These are phyloP conservation scores for Zaprionus ghesquierei DNA, from an alignment of 1,140 invertebrate species.

Conservation along the genomic window DNA sequence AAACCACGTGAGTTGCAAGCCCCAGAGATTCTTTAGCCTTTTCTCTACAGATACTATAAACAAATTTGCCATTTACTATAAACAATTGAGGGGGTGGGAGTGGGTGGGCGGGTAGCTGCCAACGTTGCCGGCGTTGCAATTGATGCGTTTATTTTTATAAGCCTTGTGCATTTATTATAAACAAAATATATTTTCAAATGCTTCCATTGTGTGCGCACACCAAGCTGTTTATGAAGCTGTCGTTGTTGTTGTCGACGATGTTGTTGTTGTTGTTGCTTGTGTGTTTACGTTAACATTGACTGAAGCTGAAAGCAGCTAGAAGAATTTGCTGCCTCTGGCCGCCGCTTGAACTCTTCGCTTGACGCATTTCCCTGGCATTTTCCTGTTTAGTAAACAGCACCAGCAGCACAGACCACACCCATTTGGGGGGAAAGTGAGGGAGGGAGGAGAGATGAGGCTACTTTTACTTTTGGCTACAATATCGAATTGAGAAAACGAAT, in stretches of 20 bases:
- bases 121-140: slow-evolving; percentile 32
- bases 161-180: slow-evolving; percentile 56
- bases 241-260: slow-evolving; percentile 6
- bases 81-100: slow-evolving; percentile 6
- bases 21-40: not conserved
- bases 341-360: slow-evolving; percentile 36
- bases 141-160: slow-evolving; percentile 59
- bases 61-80: slow-evolving; percentile 39
- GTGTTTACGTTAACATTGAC: slow-evolving; percentile 76
- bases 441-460: slow-evolving; percentile 2
- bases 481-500: slow-evolving; percentile 54
- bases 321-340: not conserved
- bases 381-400: slow-evolving; percentile 61
- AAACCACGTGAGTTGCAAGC: slow-evolving; percentile 51
- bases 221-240: slow-evolving; percentile 32
- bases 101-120: not conserved
- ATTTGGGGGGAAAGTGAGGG: slow-evolving; percentile 11
- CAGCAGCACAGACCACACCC: slow-evolving; percentile 11
- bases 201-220: slow-evolving; percentile 2
- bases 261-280: slow-evolving; percentile 10
- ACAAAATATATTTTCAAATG: slow-evolving; percentile 44
- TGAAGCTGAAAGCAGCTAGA: slow-evolving; percentile 12
- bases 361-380: slow-evolving; percentile 66
- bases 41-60: slow-evolving; percentile 8
- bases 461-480: slow-evolving; percentile 62